Evolutionary conservation across 2,888 invertebrate species (phyloP).

Genomic region (Drosophila sordidapex): DNA sequence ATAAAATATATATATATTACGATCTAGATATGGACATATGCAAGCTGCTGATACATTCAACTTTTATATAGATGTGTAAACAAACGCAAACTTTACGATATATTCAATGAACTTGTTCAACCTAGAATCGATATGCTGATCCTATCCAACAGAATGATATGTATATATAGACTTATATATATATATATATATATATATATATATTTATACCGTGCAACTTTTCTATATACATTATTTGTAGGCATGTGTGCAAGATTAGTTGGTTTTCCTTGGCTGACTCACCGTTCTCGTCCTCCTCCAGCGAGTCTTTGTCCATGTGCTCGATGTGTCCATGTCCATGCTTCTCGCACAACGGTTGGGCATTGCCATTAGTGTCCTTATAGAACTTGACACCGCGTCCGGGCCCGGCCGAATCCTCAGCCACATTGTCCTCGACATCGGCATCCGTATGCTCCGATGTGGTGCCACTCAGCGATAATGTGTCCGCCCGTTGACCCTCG

Average conservation of each 20-base stretch:
- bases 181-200: too few relatives aligned
- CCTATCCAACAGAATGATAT: not conserved
- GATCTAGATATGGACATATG: not conserved
- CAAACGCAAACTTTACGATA: too few relatives aligned
- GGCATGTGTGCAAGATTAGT: too few relatives aligned
- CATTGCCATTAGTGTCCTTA: slow-evolving; percentile 83
- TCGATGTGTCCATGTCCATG: slow-evolving; percentile 86
- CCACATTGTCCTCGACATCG: slow-evolving; percentile 92
- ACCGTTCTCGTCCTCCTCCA: slow-evolving; percentile 86
- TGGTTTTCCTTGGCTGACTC: slow-evolving; percentile 20
- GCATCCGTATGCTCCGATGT: slow-evolving; percentile 91
- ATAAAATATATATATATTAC: not conserved
- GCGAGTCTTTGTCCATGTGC: slow-evolving; percentile 86
- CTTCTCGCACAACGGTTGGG: slow-evolving; percentile 85
- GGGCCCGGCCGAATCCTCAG: slow-evolving; percentile 85
- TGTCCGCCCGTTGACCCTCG: slow-evolving; percentile 47
- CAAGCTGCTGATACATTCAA: not conserved
- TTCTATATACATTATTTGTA: not conserved
- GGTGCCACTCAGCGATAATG: slow-evolving; percentile 50
- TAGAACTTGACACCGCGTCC: slow-evolving; percentile 46
- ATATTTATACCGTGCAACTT: not conserved
- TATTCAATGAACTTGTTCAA: not conserved
- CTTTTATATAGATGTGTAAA: not conserved
- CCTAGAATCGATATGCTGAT: not conserved
- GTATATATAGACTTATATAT: too few relatives aligned